Evolutionary conservation across 23 tunicate genomes (phyloP), one percentile per base, ranked within the genome.

Genomic region (Botrylloides violaceus): DNA sequence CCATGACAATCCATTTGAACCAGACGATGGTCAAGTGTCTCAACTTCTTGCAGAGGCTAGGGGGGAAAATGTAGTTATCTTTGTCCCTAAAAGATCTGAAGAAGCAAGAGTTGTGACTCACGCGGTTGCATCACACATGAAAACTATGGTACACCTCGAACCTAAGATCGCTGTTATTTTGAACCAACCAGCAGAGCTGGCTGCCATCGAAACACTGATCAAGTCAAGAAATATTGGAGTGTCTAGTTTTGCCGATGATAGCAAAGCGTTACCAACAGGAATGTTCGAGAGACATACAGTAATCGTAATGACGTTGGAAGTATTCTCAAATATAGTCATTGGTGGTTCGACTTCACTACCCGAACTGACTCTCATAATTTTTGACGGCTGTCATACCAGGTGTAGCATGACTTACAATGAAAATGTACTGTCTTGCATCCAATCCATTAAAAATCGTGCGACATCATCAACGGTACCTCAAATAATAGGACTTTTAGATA

Each of bases 361-460:
- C 3, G 49, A 59, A 15, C 75, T 66, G 55, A 71, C 56, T 27
- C 23, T 82, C 55, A 22, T 82, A 21, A 38, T 82, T 34, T 75
- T 76, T 48, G 88, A 82, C 59, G 88, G 75, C 57, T 82, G 88
- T 58, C 88, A 82, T 48, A 77, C 82, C 49, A 76, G 26, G 57
- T 58, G 59, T n/a, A n/a, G n/a, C n/a, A n/a, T n/a, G n/a, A n/a
- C 74, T 20, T 68, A 68, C 58, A 68, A 68, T 43, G 28, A 37
- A 20, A 68, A 35, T 19, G 37, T 68, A 56, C 6, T 68, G 74
- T 4, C 36, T 5, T 68, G 37, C 58, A 31, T 68, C 12, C 9
- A 6, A 4, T 39, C 24, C 22, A 37, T 9, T n/a, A 35, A 68
- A 23, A 68, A 37, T 36, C 28, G 59, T 1, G 32, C 53, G 43